Evolutionary conservation across 2,113 vertebrate species (phyloP), one percentile per base, ranked within the genome.

Genomic region (Nesoenas mayeri): DNA sequence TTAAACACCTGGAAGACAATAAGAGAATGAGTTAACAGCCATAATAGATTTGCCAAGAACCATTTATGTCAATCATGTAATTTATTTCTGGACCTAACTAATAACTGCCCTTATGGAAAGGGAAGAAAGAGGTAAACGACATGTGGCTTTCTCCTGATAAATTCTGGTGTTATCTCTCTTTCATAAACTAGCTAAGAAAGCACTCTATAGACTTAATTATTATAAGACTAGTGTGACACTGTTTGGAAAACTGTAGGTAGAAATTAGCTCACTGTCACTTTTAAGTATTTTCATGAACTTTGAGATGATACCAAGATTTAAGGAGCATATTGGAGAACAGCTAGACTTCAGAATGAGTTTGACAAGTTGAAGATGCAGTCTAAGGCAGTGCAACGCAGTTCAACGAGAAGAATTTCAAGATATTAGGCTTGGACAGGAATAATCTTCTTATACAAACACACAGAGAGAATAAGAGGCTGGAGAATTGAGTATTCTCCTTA

Each of bases 61-160:
- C 67, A 64, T n/a, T 78, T 51, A 50, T 34, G 12, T 64, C 44
- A 36, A 54, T 29, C 1, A 2, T 34, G 57, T 75, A 16, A 82
- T 93, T 95, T 92, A 16, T 36, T 89, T 89, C 53, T 89, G 42
- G n/a, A 93, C n/a, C 18, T 51, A 84, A 83, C 50, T 83, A 62
- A 57, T 69, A 88, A 32, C 28, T 67, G 18, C 25, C 21, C 5
- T 81, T 79, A 70, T 21, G 36, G 22, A 50, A 26, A 74, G 24
- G 29, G 26, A 89, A 80, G 65, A 67, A 92, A 70, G 11, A 64
- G 25, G 12, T 14, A 70, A 47, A 40, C 19, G 58, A 51, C 50
- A 73, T 4, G 10, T 58, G 80, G 21, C 51, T 78, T 88, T 72
- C 21, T 85, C 25, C 29, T 87, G 84, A 60, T 29, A 81, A 84